Conservation (phyloP, 2,113 vertebrate species). For the Thinocorus orbignyianus region DNA sequence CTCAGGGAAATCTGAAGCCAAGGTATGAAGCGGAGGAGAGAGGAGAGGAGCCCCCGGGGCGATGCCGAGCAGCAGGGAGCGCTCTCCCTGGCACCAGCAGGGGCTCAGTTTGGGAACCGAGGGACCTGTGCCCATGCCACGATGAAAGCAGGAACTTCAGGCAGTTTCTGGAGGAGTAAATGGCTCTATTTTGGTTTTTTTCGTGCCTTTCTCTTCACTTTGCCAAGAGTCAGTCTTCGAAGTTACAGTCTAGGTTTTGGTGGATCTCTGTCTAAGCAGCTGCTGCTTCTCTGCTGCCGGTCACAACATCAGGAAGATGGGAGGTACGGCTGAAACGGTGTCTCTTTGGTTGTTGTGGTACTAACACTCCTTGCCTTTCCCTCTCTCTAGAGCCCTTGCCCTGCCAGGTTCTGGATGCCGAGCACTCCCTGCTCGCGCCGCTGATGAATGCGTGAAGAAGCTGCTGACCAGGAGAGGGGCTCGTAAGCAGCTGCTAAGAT, state of each 20-base stretch:
- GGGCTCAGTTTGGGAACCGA: neutral
- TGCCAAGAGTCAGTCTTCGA: accelerated
- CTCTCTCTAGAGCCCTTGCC: slow-evolving; percentile 21
- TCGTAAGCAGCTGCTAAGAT: slow-evolving; percentile 74
- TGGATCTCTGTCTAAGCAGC: neutral
- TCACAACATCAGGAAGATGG: accelerated
- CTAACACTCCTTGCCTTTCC: neutral
- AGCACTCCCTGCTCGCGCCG: neutral
- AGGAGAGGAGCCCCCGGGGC: neutral
- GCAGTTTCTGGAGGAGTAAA: neutral
- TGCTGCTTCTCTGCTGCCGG: neutral
- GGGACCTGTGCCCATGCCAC: neutral
- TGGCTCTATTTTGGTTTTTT: neutral
- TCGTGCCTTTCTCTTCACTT: neutral
- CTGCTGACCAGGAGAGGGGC: neutral
- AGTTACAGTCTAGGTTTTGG: accelerated
- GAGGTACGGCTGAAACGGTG: accelerated
- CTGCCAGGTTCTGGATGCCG: slow-evolving; percentile 23
- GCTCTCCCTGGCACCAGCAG: accelerated
- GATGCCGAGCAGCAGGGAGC: accelerated
- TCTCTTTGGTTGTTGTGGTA: no score
- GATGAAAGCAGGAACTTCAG: accelerated
- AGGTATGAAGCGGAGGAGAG: neutral
- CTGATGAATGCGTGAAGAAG: slow-evolving; percentile 7
- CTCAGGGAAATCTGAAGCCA: neutral